Evolutionary conservation across 2,113 vertebrate genomes (phyloP).

Genomic region (Rhinolophus ferrumequinum): DNA sequence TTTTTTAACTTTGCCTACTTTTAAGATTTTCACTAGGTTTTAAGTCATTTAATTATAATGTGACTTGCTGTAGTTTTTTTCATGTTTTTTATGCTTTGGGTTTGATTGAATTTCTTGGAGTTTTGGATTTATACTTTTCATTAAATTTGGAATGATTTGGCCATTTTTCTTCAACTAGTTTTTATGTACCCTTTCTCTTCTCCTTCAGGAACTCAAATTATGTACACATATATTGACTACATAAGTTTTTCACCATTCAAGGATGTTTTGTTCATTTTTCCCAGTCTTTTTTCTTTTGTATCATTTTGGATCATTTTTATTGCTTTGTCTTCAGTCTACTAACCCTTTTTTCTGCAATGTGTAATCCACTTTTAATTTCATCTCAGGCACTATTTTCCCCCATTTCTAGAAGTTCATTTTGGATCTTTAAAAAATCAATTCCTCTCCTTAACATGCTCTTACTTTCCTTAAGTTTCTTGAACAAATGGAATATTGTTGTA

Average conservation of each 20-base stretch:
- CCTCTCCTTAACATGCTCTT: no score
- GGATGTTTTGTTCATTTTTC: neutral
- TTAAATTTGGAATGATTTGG: neutral
- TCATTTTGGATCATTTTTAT: neutral
- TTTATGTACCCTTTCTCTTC: neutral
- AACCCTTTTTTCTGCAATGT: neutral
- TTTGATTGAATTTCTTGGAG: neutral
- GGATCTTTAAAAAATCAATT: no score
- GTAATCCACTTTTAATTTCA: neutral
- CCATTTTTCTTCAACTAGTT: neutral
- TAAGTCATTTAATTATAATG: neutral
- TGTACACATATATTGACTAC: neutral
- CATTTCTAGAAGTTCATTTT: neutral
- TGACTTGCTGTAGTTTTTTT: neutral
- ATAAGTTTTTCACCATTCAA: neutral
- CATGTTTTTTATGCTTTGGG: neutral
- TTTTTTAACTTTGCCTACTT: neutral
- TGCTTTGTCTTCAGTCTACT: neutral
- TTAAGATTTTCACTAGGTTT: conserved; percentile 25
- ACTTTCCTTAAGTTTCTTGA: no score
- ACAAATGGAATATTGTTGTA: no score
- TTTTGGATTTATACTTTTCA: neutral
- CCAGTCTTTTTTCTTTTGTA: neutral
- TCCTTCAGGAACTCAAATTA: neutral
- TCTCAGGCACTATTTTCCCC: neutral